Evolutionary conservation across 1,140 invertebrate species (phyloP), one percentile per base, ranked within the genome.

Genomic region (Adoxophyes honmai): DNA sequence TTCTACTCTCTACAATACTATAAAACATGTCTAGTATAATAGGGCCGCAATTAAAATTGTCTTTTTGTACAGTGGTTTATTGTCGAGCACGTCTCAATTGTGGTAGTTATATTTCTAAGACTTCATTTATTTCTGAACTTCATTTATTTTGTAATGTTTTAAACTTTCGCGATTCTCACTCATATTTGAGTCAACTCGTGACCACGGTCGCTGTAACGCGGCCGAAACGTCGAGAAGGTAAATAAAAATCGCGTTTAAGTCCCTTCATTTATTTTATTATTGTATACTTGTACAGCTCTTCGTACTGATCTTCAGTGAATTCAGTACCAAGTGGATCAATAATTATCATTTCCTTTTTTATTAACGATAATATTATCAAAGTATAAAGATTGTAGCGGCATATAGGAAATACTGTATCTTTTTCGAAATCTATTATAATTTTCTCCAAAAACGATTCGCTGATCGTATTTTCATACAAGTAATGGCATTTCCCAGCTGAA

Each of bases 361-460:
- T 16, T 42, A 42, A 7, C 2, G 39, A 42, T 18, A 42, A 0
- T 18, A 42, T 42, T 5, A 21, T 15, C 39, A 21, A 16, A 1
- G 39, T 42, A 10, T 42, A 42, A 9, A 16, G 39, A 1, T 2
- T 2, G 9, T 42, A 7, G 7, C 18, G 39, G 15, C 39, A 42
- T 42, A 42, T 42, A 8, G 39, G 39, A 10, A 42, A 42, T 9
- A 42, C 39, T 18, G 39, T 42, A 1, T 42, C 39, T n/a, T 42
- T 42, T 7, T 10, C 16, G 1, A n/a, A 9, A 9, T 18, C 39
- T 3, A 42, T 7, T 10, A 9, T 14, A 16, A 42, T 42, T 2
- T 14, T 3, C 5, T 42, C 39, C 9, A 42, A 15, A 42, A 21
- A 42, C 8, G 39, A 18, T 3, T 9, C 18, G 18, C 18, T 21